Evolutionary conservation across 2,797 vertebrate genomes (phyloP), one percentile per base, ranked within the genome.

Genomic region (Denticeps clupeoides): DNA sequence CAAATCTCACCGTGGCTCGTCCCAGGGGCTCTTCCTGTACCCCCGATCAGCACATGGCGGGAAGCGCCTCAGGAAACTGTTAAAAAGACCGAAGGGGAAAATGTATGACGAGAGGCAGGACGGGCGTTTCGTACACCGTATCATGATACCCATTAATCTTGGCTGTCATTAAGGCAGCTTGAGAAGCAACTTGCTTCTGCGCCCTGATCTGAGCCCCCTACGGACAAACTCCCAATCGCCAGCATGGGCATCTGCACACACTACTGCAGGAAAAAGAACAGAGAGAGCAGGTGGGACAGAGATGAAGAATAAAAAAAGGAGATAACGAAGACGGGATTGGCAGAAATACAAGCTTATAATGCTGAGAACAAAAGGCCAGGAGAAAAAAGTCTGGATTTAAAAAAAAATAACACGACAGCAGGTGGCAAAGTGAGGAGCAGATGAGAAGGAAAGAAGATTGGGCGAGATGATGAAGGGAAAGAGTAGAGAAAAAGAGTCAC

Each of bases 391-490:
- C 13, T 9, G n/a, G 21, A 24, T 21, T 24, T 7, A 10, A 15
- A 10, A 15, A 27, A 12, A 6, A 23, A 7, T 18, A 21, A n/a
- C 10, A 4, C 13, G 40, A 11, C 12, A 22, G 41, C 12, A 19
- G 9, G 15, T 4, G 42, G 15, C 5, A 41, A 10, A 40, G 8
- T 12, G 35, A 23, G 27, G 45, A 29, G n/a, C 22, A 55, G 23
- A 23, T 38, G 55, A 45, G 49, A 47, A 55, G 19, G 5, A 62
- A 65, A 64, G 67, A 66, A 61, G 52, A n/a, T 59, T 49, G 57
- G 62, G 70, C 60, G 68, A 72, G 63, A 63, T 49, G 3, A 31
- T 23, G 43, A 5, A 16, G 7, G 26, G 6, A 4, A 22, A 25
- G 27, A 45, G 4, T 28, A 22, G 18, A 44, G 32, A 25, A 51